Evolutionary conservation across 1,140 invertebrate species (phyloP), one percentile per base, ranked within the genome.

Genomic region (Drosophila lacertosa): DNA sequence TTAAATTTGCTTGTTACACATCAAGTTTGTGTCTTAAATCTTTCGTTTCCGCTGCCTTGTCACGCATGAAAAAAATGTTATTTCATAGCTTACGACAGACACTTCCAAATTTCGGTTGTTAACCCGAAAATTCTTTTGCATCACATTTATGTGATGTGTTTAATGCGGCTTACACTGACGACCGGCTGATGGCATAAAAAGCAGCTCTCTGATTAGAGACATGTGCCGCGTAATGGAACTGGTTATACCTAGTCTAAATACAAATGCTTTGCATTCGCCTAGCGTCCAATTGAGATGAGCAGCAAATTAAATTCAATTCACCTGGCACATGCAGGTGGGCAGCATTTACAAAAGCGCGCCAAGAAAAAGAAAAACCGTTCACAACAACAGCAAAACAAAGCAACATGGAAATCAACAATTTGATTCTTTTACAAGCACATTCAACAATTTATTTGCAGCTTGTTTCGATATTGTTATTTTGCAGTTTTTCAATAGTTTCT

Each of bases 11-110:
- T 65, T 47, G 40, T 35, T 20, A 13, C 33, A 35, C 33, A 57
- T 62, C 62, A 63, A 67, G 80, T 68, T 84, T 45, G 80, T 65
- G 75, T 53, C 71, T 64, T 72, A 65, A 75, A 80, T 79, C 75
- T 58, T 84, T 67, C 44, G 69, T 62, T 53, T 63, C 3, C 33
- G 37, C 40, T 53, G 48, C 37, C 53, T 60, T 64, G 57, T 80
- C 60, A 54, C 70, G 78, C 70, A 70, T 70, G 65, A 57, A 50
- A 69, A 32, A 47, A 20, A 39, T 45, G 37, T 58, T 58, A 58
- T 40, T 63, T 51, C 55, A 26, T n/a, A 39, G 51, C 15, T 55
- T 39, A 26, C 47, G 44, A 24, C 48, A 20, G 57, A 47, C 33
- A 47, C 16, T 42, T 53, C 62, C 45, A 45, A 32, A 57, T 18